Base-by-base conservation (phyloP, 1,140 invertebrate species). In the Rhagoletis zephyria region DNA sequence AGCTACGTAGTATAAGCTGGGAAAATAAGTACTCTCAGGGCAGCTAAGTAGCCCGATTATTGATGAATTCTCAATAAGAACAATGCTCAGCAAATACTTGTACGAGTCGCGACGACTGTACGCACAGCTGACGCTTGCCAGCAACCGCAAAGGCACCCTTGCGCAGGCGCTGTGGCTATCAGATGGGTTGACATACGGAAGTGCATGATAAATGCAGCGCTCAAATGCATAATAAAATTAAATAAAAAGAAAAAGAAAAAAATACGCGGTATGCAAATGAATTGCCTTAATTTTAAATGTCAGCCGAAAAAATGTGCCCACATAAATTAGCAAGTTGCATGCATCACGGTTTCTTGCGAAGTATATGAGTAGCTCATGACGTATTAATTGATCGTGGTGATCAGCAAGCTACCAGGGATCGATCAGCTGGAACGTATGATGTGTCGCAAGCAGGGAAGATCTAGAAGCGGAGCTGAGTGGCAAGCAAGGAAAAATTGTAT, bases 311-410 rank as follows among this genome's bases (percentile, higher is more conserved):
- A 81, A 81, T 81, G 42, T 30, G n/a, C 19, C n/a, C 0, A 81
- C 56, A 81, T 81, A 81, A 81, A 81, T 81, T 56, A 81, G 48
- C 74, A 56, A 12, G 48, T 56, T 81, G 74, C 74, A 51, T 81
- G 74, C 51, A 81, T 59, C 14, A 48, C 48, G 48, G 48, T 19
- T 42, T 19, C 70, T 64, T 9, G 9, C n/a, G 45, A 45, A 30
- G 30, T 9, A n/a, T 64, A 16, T 4, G n/a, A 63, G 61, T 4
- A 63, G 61, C 16, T 63, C 4, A 14, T 63, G 12, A 45, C 16
- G 2, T 6, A 48, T 14, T 42, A 40, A 67, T n/a, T 67, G 64
- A 74, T 74, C 67, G 67, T n/a, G 67, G 14, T 14, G 67, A 74
- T 48, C 65, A 42, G 40, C 30, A 19, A 64, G 30, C 30, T 30